Percentiles rank a stretch among this genome's conserved stretches.
Evolutionary conservation across 2,113 vertebrate species (phyloP).

Genomic region (Pluvianellus socialis): DNA sequence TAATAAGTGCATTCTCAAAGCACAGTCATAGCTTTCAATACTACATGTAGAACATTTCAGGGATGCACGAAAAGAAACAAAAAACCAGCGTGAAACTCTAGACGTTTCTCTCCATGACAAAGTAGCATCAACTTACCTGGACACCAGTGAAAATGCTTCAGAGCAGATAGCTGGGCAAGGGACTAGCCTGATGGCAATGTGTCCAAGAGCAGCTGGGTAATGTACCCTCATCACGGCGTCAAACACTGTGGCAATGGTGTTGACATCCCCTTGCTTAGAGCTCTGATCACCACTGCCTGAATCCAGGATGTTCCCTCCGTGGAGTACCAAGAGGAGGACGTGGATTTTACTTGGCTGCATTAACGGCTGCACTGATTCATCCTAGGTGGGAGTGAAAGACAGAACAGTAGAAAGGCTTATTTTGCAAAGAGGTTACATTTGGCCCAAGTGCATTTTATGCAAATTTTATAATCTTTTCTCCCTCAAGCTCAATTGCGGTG

Average conservation of each 20-base stretch:
- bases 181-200: conserved; percentile 90
- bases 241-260: conserved; percentile 89
- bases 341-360: conserved; percentile 88
- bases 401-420: background rate
- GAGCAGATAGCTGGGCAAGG: conserved; percentile 96
- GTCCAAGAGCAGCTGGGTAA: conserved; percentile 92
- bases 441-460: background rate
- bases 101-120: rapidly evolving
- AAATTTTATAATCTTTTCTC: background rate
- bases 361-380: conserved; percentile 81
- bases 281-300: conserved; percentile 91
- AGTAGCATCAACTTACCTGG: conserved; percentile 79
- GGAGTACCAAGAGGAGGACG: conserved; percentile 91
- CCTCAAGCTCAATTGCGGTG: background rate
- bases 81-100: background rate
- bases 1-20: background rate
- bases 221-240: conserved; percentile 95
- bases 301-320: conserved; percentile 97
- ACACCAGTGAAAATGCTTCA: conserved; percentile 93
- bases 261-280: conserved; percentile 95
- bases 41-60: background rate
- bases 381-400: conserved; percentile 68
- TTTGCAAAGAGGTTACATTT: background rate
- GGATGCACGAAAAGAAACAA: background rate
- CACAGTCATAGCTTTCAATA: background rate